Conservation (phyloP, 2,888 invertebrate species). For the Diadegma fenestrale region DNA sequence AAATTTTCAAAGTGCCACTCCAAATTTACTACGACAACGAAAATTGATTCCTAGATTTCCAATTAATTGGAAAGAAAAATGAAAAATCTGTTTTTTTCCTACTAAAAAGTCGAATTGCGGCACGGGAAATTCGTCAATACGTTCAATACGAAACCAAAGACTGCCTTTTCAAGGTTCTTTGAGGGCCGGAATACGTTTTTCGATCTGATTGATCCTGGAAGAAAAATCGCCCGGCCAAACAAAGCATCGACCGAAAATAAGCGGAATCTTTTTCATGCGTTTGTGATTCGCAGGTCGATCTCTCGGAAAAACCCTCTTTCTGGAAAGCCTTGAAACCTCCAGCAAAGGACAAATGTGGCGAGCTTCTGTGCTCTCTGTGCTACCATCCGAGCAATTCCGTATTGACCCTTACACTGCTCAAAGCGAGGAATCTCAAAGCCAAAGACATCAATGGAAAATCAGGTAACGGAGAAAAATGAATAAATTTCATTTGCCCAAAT, state of each 20-base stretch:
- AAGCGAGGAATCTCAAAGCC: constrained; percentile 97
- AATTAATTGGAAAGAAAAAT: too few relatives aligned
- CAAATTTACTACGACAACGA: too few relatives aligned
- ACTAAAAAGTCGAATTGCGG: too few relatives aligned
- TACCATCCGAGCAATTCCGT: constrained; percentile 98
- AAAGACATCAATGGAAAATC: constrained; percentile 98
- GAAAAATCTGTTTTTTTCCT: too few relatives aligned
- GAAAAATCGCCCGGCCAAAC: background rate
- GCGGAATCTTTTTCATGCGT: background rate
- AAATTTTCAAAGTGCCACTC: too few relatives aligned
- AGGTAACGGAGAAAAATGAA: constrained; percentile 86
- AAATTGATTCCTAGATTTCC: too few relatives aligned
- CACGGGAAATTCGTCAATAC: too few relatives aligned
- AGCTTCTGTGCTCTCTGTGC: constrained; percentile 95
- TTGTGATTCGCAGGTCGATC: constrained; percentile 89
- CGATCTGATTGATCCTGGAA: background rate
- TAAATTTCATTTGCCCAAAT: background rate
- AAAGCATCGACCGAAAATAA: background rate
- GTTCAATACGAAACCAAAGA: too few relatives aligned
- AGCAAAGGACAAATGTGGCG: constrained; percentile 97
- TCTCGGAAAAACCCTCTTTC: constrained; percentile 97
- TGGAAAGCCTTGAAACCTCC: constrained; percentile 97
- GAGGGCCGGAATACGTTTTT: background rate
- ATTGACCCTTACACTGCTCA: constrained; percentile 94
- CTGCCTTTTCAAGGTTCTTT: constrained; percentile 1